Base-by-base conservation (phyloP, 1,140 invertebrate genomes). In the Phthorimaea operculella region DNA sequence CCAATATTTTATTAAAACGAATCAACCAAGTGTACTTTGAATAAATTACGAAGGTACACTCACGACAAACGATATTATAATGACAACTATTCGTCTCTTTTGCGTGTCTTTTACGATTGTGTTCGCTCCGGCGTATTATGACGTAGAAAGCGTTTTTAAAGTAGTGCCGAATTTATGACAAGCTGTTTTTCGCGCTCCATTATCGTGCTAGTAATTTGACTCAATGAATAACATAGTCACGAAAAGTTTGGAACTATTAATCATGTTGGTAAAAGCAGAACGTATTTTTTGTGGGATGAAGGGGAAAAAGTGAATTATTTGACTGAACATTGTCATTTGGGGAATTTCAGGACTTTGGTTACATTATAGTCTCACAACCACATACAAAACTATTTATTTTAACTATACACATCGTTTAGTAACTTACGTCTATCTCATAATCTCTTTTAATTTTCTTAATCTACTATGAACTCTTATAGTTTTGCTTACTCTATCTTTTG, bases 21-120 rank as follows among this genome's bases (percentile, higher is more conserved):
- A 47, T 47, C 44, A 47, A 16, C 44, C 16, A 47, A 47, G 44
- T 47, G 44, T 16, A 47, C 16, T 15, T 47, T 47, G 44, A 47
- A 59, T 59, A 54, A 59, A 51, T 49, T 53, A 58, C 54, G 52
- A 48, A 55, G 42, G 42, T 55, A 55, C 47, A 16, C 8, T 47
- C 14, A 47, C 15, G 44, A 47, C 44, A 47, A 47, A 47, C 44
- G 42, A 54, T 52, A 56, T 62, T 56, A 59, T 64, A 62, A 61
- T 57, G 57, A 61, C 59, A 61, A 55, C 56, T 60, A 58, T 62
- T 57, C 52, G 51, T 57, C 52, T 52, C 42, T 54, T 21, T 64
- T 50, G 63, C 63, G 59, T 64, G 63, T 56, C 18, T 8, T 15
- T 7, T 21, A 18, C 14, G 45, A 28, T 55, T 55, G 49, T 47